Evolutionary conservation across 2,113 vertebrate species (phyloP).

Genomic region (Muntiacus reevesi): DNA sequence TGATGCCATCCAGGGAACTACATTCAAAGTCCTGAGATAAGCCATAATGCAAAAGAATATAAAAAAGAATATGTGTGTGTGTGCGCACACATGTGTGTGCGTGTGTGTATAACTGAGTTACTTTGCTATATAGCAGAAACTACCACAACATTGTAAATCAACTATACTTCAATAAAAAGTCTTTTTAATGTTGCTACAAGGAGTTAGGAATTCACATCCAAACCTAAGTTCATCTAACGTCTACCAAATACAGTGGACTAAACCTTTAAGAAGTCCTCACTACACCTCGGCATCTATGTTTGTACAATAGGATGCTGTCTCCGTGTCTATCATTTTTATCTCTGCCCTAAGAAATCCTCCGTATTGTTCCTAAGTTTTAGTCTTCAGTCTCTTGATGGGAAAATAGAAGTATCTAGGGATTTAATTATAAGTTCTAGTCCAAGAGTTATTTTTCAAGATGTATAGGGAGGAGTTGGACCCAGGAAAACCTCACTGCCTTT

Average conservation of each 20-base stretch:
- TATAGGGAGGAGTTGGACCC: background rate
- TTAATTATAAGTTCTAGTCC: background rate
- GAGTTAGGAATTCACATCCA: background rate
- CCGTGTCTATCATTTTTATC: background rate
- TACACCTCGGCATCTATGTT: background rate
- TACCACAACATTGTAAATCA: background rate
- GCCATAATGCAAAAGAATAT: background rate
- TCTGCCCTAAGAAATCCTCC: background rate
- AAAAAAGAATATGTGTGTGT: background rate
- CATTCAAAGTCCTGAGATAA: background rate
- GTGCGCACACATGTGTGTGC: fast-evolving
- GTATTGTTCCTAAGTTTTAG: background rate
- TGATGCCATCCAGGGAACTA: background rate
- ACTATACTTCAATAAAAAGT: background rate
- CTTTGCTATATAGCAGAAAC: background rate
- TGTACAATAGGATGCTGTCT: background rate
- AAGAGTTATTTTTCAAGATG: background rate
- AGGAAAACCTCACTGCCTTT: background rate
- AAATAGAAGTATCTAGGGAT: background rate
- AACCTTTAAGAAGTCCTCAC: background rate
- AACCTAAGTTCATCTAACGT: background rate
- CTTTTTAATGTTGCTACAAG: background rate
- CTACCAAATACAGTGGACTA: background rate
- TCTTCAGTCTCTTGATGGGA: background rate
- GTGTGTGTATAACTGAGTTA: background rate